Evolutionary conservation across 2,888 invertebrate genomes (phyloP), one percentile per base, ranked within the genome.

Genomic region (Agrochola circellaris): DNA sequence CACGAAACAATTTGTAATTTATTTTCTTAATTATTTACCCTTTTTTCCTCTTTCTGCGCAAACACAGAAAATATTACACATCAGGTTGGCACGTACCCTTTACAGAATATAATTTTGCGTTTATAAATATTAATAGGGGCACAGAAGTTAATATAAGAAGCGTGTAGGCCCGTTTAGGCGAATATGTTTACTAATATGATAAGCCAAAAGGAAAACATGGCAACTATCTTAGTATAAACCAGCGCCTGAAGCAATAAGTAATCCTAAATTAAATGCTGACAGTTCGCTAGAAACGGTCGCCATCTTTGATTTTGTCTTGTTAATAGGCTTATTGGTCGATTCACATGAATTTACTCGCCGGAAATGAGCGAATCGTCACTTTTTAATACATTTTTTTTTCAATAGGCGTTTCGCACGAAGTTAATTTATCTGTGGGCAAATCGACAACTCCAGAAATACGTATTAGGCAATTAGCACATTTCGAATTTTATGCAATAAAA

Each of bases 101-200:
- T 45, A 68, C 45, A 13, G 67, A 72, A 72, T 48, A 68, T 74
- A 68, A 64, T 64, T 61, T 65, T 62, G 56, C 23, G n/a, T 83
- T 66, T 65, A 73, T 83, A 61, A 84, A 83, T 83, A 81, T 81
- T 71, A 73, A 73, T 74, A 62, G 38, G 58, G 30, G 38, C 13
- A 17, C 42, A 58, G 8, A 17, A 30, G 38, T 62, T 56, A 15
- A 68, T 75, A 73, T 15, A 8, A 69, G 69, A 30, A 38, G 58
- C 34, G 23, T 60, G 72, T 66, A 26, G 69, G 23, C 42, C 30
- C 13, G 26, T 58, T 69, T 69, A 48, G 42, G 48, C 15, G 8
- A 45, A 54, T 42, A n/a, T 48, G 9, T 42, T 66, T 3, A 51
- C 7, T 61, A 42, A 61, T 51, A 73, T 45, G 0, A 56, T 26